Base-by-base conservation (phyloP, 2,113 vertebrate genomes). In the Atrichornis clamosus region DNA sequence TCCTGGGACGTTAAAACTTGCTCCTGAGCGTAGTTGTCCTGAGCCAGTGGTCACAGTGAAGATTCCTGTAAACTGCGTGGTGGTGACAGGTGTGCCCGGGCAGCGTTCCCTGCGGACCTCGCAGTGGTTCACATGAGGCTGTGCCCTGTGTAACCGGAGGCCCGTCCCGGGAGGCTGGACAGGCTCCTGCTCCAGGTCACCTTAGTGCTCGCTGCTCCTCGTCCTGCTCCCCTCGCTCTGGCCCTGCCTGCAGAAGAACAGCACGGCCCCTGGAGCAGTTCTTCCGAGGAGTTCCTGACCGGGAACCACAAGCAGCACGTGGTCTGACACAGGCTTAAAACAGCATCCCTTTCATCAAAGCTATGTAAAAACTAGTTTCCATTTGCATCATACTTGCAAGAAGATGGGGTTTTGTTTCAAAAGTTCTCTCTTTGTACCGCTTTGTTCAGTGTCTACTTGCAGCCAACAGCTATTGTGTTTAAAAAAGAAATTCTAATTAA, bases 201-300 rank as follows among this genome's bases (percentile, higher is more conserved):
- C 60, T 39, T 28, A 13, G 49, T 1, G 2, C 22, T 49, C 1
- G 8, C 53, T 37, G 49, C 49, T 24, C 4, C 32, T 17, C 0
- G 0, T 21, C 4, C 50, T 12, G 32, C 65, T 35, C 10, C 22
- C 21, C 32, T n/a, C 20, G 7, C 58, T 20, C 27, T 3, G 15
- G 18, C 27, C 17, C 10, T 3, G 3, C 12, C 58, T 44, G 44
- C 20, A 6, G 68, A 8, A 65, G n/a, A 22, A 5, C 47, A 47
- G 46, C 37, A 6, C 0, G 0, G 4, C 44, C 2, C 7, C 49
- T 30, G 32, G 27, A 49, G 53, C 3, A 1, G 39, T 10, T 53
- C 28, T 46, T 59, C 35, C 28, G 7, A 35, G 42, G 50, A 72
- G 37, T 15, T 67, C 37, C n/a, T 53, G 80, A 5, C 50, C 0